These are phyloP conservation scores for Bos indicus DNA, from an alignment of 2,113 vertebrate genomes.

Conservation along the genomic window DNA sequence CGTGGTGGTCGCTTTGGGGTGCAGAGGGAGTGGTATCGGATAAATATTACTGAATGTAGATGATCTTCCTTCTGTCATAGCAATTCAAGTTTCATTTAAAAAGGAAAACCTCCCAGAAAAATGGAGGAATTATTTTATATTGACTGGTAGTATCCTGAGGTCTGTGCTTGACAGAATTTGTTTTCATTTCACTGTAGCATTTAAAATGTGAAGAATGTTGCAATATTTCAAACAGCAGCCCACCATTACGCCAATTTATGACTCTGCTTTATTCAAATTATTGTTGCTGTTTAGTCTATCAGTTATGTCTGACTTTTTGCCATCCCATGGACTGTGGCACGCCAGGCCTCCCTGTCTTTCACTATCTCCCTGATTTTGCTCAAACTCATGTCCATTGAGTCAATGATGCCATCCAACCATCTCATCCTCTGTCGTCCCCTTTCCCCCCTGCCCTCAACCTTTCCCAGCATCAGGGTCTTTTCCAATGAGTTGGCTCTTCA, in stretches of 20 bases:
- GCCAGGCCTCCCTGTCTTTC: not conserved
- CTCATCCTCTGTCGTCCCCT: not conserved
- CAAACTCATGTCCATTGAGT: not conserved
- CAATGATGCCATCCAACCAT: not conserved
- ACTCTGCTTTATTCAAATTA: not conserved
- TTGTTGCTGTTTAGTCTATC: not conserved
- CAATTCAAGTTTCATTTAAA: not conserved
- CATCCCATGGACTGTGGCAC: not conserved
- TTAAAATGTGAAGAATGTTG: not conserved
- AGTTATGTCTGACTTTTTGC: not conserved
- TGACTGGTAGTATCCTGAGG: too few relatives aligned
- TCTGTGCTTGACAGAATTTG: not conserved
- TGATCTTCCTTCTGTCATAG: not conserved
- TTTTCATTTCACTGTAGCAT: not conserved
- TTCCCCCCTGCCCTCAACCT: not conserved
- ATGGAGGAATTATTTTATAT: not conserved
- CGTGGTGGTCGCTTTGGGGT: fast-evolving
- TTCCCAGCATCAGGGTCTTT: not conserved
- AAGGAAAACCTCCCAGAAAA: not conserved
- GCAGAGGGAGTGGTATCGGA: not conserved
- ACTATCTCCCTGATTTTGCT: not conserved
- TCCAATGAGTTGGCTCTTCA: not conserved
- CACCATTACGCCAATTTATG: fast-evolving
- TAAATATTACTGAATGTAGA: not conserved
- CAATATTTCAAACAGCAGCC: not conserved